Evolutionary conservation across 1,140 invertebrate genomes (phyloP).

Genomic region (Aphidius ervi): DNA sequence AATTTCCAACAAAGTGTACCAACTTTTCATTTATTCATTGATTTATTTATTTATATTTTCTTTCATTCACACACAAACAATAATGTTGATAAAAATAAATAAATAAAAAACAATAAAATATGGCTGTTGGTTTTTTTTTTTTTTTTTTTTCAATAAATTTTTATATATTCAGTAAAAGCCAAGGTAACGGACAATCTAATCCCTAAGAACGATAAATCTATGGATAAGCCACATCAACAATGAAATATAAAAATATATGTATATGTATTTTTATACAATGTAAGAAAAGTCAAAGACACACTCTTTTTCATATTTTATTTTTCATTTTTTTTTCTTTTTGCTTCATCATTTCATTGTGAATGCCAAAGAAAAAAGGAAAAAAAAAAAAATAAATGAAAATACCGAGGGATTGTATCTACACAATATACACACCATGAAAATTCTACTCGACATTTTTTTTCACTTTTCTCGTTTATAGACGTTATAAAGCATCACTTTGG

Average conservation of each 20-base stretch:
- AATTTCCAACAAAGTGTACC: too few species aligned
- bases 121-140: too few species aligned
- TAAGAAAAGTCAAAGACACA: constrained; percentile 1
- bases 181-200: constrained; percentile 6
- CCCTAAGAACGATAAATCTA: constrained; percentile 17
- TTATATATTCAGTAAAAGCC: constrained; percentile 11
- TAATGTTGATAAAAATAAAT: too few species aligned
- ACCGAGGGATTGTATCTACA: background rate
- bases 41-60: too few species aligned
- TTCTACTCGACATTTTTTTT: background rate
- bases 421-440: background rate
- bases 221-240: constrained; percentile 18
- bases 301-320: background rate
- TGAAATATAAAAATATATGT: constrained; percentile 20
- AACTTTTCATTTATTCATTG: too few species aligned
- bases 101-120: too few species aligned
- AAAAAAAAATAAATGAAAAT: background rate
- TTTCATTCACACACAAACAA: too few species aligned
- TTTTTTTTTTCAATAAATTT: constrained; percentile 17
- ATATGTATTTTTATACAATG: constrained; percentile 8
- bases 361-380: background rate
- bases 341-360: background rate
- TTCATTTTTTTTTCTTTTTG: background rate
- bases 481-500: constrained; percentile 15
- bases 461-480: constrained; percentile 1